phyloP scores from a whole-genome alignment of 2,888 invertebrate species.

The Invenusta paracnida region DNA sequence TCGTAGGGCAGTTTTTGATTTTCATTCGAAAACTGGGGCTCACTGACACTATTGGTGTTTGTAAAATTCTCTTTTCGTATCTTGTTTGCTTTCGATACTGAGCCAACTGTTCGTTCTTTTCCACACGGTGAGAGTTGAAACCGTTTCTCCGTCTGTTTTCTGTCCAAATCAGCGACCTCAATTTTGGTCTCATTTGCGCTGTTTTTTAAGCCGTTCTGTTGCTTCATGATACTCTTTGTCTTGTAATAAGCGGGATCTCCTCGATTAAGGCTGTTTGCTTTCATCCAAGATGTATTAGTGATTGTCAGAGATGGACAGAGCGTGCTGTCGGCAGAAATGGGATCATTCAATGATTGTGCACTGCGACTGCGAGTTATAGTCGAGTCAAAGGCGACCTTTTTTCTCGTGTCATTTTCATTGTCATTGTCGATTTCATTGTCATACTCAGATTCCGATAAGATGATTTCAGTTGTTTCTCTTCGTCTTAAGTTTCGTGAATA shows the following conservation, averaged over 20 bases:
- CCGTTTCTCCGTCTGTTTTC: neutral
- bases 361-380: neutral
- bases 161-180: no score
- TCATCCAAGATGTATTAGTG: neutral
- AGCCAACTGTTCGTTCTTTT: no score
- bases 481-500: neutral
- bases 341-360: neutral
- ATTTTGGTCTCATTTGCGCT: no score
- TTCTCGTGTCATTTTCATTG: neutral
- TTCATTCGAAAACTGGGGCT: no score
- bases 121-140: neutral
- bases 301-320: neutral
- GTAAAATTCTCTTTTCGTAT: no score
- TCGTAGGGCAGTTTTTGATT: neutral
- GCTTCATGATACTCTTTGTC: neutral
- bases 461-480: slow-evolving; percentile 11
- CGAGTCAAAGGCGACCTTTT: neutral
- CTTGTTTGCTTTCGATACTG: no score
- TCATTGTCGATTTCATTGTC: neutral
- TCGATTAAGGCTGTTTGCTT: neutral
- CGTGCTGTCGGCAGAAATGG: neutral
- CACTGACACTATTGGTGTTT: no score
- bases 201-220: no score
- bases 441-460: slow-evolving; percentile 1
- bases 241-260: neutral